These are phyloP conservation scores for Pluvianellus socialis DNA, from an alignment of 2,113 vertebrate genomes.

Conservation along the genomic window DNA sequence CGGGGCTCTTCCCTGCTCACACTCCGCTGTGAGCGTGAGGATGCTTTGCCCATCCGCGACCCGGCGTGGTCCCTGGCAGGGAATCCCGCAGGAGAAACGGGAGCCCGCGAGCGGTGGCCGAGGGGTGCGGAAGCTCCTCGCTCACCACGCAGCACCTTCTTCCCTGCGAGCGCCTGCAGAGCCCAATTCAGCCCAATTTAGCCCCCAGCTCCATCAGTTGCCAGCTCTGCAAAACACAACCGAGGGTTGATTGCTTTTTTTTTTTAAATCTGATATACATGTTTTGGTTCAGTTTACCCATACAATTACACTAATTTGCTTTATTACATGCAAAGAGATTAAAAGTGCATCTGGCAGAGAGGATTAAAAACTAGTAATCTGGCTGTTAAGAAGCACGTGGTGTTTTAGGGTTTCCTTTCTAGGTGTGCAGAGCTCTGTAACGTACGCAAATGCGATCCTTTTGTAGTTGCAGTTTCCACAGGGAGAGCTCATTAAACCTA, in stretches of 20 bases:
- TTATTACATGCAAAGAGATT: not conserved
- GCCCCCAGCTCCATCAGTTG: not conserved
- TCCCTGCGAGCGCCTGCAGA: not conserved
- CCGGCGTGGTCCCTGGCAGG: not conserved
- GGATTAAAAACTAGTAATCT: slow-evolving; percentile 1
- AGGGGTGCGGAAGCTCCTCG: not conserved
- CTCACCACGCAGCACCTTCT: not conserved
- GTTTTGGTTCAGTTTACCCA: not conserved
- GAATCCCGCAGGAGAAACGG: accelerated
- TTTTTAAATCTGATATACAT: not conserved
- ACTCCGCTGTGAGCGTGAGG: not conserved
- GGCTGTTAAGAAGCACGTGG: not conserved
- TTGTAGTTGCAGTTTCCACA: slow-evolving; percentile 33
- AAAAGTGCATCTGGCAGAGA: slow-evolving; percentile 1
- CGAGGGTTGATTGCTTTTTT: accelerated
- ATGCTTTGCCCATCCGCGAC: not conserved
- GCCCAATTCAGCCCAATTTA: not conserved
- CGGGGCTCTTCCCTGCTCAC: not conserved
- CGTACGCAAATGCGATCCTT: not conserved
- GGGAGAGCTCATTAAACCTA: slow-evolving; percentile 38
- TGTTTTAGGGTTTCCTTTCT: not conserved
- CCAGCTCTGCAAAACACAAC: not conserved
- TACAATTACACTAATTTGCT: not conserved
- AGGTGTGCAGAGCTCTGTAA: not conserved
- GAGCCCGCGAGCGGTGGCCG: not conserved